phyloP scores from a whole-genome alignment of 2,797 vertebrate species.

The Schizopygopsis pylzovi region DNA sequence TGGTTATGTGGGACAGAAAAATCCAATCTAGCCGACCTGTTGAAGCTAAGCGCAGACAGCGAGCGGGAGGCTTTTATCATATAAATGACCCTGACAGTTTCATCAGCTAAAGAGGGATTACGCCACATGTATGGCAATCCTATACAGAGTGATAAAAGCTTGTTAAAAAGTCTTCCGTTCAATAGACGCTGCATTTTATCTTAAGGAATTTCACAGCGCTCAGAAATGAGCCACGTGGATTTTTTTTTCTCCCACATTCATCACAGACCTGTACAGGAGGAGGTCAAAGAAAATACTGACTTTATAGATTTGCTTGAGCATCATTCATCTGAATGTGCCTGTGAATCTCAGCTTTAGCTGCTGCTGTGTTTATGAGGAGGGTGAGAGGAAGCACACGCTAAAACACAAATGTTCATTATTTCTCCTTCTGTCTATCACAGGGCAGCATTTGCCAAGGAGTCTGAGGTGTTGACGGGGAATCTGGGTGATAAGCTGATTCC shows the following conservation, averaged over 20 bases:
- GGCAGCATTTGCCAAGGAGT: conserved; percentile 95
- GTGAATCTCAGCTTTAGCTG: background rate
- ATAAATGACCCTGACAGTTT: conserved; percentile 69
- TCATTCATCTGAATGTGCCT: background rate
- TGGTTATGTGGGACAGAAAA: conserved; percentile 74
- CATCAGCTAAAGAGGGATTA: conserved; percentile 70
- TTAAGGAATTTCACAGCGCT: background rate
- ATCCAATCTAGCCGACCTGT: conserved; percentile 72
- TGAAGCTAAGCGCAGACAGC: conserved; percentile 42
- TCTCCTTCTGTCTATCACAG: conserved; percentile 69
- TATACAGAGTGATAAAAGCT: conserved; percentile 66
- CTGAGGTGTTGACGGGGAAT: conserved; percentile 96
- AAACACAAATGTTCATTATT: background rate
- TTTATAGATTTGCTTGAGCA: conserved; percentile 27
- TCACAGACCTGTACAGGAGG: conserved; percentile 18
- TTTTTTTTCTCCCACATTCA: conserved; percentile 21
- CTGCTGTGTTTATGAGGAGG: conserved; percentile 8
- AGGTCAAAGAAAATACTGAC: conserved; percentile 20
- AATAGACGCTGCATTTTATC: conserved; percentile 18
- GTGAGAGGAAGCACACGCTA: background rate
- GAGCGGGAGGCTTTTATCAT: conserved; percentile 71
- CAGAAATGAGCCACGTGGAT: conserved; percentile 7
- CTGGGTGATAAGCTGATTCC: conserved; percentile 97
- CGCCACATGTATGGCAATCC: conserved; percentile 66
- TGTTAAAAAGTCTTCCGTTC: conserved; percentile 66